A percentile compares a stretch with the other conserved stretches of the same genome.
Evolutionary conservation across 2,113 vertebrate genomes (phyloP).

Genomic region (Oryzias javanicus): DNA sequence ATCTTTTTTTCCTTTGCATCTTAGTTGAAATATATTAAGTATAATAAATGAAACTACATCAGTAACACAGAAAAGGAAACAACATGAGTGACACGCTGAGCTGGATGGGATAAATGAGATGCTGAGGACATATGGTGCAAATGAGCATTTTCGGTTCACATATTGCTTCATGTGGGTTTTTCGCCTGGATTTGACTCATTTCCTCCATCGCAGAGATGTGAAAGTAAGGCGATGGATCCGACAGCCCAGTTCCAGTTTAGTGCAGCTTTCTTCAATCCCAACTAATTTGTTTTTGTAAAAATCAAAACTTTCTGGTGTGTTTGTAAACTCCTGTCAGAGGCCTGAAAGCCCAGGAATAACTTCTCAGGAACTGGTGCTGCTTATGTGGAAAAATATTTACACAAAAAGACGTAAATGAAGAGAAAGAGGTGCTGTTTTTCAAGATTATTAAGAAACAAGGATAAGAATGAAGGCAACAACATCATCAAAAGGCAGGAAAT

Average conservation of each 20-base stretch:
- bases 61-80: constrained; percentile 27
- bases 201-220: too few species aligned
- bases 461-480: constrained; percentile 11
- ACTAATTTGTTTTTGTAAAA: too few species aligned
- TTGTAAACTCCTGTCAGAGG: too few species aligned
- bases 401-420: too few species aligned
- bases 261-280: too few species aligned
- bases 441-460: not conserved
- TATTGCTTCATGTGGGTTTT: not conserved
- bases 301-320: too few species aligned
- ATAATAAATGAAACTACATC: constrained; percentile 8
- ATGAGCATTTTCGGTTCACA: constrained; percentile 11
- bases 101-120: not conserved
- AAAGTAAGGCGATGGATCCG: too few species aligned
- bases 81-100: constrained; percentile 4
- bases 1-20: constrained; percentile 35
- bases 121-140: constrained; percentile 3
- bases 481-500: constrained; percentile 19
- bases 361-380: too few species aligned
- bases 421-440: not conserved
- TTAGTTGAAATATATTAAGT: constrained; percentile 28
- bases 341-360: too few species aligned
- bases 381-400: too few species aligned
- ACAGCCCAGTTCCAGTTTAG: too few species aligned
- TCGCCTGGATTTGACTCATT: too few species aligned